Evolutionary conservation across 2,797 vertebrate genomes (phyloP).

Genomic region (Toxotes lorentzi): DNA sequence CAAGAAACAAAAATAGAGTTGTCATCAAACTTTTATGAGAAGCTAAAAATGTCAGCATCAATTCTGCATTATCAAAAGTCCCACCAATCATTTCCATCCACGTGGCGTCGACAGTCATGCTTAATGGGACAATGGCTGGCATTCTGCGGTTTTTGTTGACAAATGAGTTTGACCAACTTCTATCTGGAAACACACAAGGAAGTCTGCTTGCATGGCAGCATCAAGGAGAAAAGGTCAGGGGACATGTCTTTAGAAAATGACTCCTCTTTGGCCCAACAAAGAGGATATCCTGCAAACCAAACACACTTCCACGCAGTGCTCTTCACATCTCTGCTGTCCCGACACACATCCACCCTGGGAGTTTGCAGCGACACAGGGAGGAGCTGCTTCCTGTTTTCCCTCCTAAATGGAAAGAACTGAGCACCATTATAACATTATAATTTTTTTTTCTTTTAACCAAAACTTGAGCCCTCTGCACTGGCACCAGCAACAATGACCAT

Average conservation of each 20-base stretch:
- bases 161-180: constrained; percentile 44
- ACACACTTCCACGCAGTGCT: constrained; percentile 39
- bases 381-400: constrained; percentile 83
- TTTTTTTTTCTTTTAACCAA: constrained; percentile 31
- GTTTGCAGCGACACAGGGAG: constrained; percentile 60
- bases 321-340: constrained; percentile 45
- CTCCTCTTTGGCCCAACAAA: constrained; percentile 47
- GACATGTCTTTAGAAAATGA: constrained; percentile 31
- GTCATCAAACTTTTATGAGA: constrained; percentile 8
- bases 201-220: constrained; percentile 45
- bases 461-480: constrained; percentile 49
- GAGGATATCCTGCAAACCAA: constrained; percentile 74
- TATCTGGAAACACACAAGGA: constrained; percentile 53
- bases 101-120: background rate
- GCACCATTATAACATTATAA: constrained; percentile 26
- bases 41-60: constrained; percentile 22
- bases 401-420: constrained; percentile 71
- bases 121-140: constrained; percentile 26
- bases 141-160: constrained; percentile 5
- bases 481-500: constrained; percentile 60
- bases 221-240: constrained; percentile 46
- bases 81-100: constrained; percentile 35
- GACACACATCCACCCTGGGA: constrained; percentile 60
- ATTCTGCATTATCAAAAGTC: constrained; percentile 5
- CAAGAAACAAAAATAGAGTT: constrained; percentile 21